A percentile compares a stretch with the other conserved stretches of the same genome.
These are phyloP conservation scores for Nipponia nippon DNA, from an alignment of 2,113 vertebrate species.

Conservation along the genomic window DNA sequence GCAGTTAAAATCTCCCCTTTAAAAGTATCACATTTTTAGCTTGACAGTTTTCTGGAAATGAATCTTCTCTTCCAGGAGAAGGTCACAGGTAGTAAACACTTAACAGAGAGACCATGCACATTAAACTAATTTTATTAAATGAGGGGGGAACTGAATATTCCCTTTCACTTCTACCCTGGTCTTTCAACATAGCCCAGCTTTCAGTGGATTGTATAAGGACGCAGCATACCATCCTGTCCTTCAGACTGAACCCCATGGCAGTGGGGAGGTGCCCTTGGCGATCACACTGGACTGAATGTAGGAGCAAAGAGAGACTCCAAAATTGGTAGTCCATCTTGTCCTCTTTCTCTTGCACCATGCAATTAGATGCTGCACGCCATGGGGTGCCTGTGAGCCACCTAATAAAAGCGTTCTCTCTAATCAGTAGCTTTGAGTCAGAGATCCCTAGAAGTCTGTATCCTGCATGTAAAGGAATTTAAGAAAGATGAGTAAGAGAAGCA, in stretches of 20 bases:
- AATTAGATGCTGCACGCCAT: background rate
- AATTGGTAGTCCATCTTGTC: background rate
- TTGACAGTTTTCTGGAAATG: constrained; percentile 51
- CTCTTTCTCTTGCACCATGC: background rate
- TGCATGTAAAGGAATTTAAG: background rate
- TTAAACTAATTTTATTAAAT: constrained; percentile 32
- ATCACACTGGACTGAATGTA: background rate
- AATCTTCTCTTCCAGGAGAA: constrained; percentile 36
- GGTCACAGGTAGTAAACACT: constrained; percentile 53
- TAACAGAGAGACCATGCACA: background rate
- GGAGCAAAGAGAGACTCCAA: background rate
- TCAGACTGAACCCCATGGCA: background rate
- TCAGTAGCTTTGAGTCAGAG: background rate
- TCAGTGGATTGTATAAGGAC: background rate
- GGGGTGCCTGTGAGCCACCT: background rate
- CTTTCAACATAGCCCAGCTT: background rate
- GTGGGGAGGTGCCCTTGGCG: background rate
- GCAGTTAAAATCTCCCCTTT: constrained; percentile 57
- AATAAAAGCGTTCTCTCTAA: background rate
- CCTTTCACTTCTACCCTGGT: background rate
- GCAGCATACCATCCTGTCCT: background rate
- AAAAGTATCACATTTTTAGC: constrained; percentile 53
- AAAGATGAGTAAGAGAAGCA: background rate
- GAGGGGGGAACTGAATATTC: background rate
- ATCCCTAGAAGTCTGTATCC: background rate